Evolutionary conservation across 1,140 invertebrate species (phyloP).

Genomic region (Procambarus virginalis): DNA sequence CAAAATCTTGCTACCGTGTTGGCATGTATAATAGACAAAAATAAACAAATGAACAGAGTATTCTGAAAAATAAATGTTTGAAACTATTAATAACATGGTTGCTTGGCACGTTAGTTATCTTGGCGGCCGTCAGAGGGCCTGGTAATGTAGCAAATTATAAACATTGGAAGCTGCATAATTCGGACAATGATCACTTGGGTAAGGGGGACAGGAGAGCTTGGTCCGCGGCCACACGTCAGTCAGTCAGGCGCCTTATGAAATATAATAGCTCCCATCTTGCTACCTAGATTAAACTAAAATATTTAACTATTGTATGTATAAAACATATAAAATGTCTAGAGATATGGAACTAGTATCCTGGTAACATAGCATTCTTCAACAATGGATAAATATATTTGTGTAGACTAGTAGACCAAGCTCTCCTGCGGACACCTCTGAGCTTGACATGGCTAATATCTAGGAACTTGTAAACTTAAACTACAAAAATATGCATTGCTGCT

Average conservation of each 20-base stretch:
- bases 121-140: slow-evolving; percentile 58
- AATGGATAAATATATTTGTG: background rate
- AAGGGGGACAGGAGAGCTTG: slow-evolving; percentile 1
- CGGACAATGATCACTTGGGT: slow-evolving; percentile 60
- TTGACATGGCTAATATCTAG: slow-evolving; percentile 63
- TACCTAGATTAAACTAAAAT: background rate
- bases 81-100: slow-evolving; percentile 58
- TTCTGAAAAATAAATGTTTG: slow-evolving; percentile 17
- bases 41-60: slow-evolving; percentile 50
- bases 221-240: background rate
- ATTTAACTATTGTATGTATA: slow-evolving; percentile 25
- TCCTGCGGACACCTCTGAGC: slow-evolving; percentile 30
- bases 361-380: background rate
- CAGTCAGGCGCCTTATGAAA: background rate
- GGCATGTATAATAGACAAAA: slow-evolving; percentile 13
- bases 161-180: slow-evolving; percentile 58
- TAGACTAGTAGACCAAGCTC: slow-evolving; percentile 1
- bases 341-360: background rate
- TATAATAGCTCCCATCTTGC: background rate
- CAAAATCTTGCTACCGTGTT: slow-evolving; percentile 26
- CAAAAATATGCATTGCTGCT: slow-evolving; percentile 60
- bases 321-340: slow-evolving; percentile 8
- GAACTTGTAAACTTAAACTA: slow-evolving; percentile 67
- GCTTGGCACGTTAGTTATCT: slow-evolving; percentile 67
- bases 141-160: slow-evolving; percentile 64